phyloP scores from a whole-genome alignment of 2,888 invertebrate species.

The Epsilonema sp. region DNA sequence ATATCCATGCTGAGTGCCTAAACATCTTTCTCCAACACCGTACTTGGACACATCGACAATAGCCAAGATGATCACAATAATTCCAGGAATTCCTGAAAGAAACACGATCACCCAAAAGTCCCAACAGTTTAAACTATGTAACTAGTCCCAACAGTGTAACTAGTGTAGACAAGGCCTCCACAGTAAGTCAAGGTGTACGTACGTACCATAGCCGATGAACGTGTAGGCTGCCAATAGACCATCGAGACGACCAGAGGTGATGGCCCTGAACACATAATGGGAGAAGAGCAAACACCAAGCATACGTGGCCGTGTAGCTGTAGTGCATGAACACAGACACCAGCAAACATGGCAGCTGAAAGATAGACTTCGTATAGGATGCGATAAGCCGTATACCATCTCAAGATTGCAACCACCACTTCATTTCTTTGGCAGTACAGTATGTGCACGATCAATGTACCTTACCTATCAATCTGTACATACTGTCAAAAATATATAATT shows the following conservation, averaged over 20 bases:
- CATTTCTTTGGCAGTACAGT: too few species aligned
- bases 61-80: not conserved
- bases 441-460: too few species aligned
- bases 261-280: constrained; percentile 7
- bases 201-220: constrained; percentile 3
- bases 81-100: too few species aligned
- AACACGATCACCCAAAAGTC: too few species aligned
- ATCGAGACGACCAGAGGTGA: constrained; percentile 4
- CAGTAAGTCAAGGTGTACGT: not conserved
- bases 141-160: not conserved
- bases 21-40: constrained; percentile 6
- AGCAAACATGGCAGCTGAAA: constrained; percentile 10
- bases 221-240: constrained; percentile 3
- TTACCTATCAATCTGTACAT: too few species aligned
- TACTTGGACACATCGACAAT: not conserved
- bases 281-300: constrained; percentile 2
- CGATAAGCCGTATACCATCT: too few species aligned
- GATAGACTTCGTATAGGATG: too few species aligned
- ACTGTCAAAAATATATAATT: too few species aligned
- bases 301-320: constrained; percentile 10
- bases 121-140: too few species aligned
- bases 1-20: constrained; percentile 2
- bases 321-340: constrained; percentile 11
- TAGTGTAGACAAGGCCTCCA: not conserved
- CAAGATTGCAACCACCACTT: too few species aligned